These are phyloP conservation scores for Drosophila paramelanica DNA, from an alignment of 2,888 invertebrate species.

Conservation along the genomic window DNA sequence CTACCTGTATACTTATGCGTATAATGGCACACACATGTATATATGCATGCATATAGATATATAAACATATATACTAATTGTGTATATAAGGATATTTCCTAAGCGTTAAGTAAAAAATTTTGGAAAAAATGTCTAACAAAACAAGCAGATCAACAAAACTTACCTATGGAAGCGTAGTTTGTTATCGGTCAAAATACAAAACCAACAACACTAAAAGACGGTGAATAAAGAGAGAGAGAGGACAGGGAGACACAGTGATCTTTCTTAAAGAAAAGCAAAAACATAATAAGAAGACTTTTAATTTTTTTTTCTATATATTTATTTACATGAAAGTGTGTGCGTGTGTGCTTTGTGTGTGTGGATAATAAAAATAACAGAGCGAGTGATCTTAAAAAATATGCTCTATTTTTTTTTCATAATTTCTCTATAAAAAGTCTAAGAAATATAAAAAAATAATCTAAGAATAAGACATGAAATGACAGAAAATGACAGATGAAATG, in stretches of 20 bases:
- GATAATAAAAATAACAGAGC: background rate
- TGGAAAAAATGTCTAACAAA: background rate
- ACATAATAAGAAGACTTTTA: slow-evolving; percentile 4
- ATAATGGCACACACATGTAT: background rate
- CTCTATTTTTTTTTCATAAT: no score
- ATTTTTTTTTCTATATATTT: background rate
- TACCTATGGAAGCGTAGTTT: slow-evolving; percentile 1
- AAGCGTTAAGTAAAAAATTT: background rate
- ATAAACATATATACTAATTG: slow-evolving; percentile 1
- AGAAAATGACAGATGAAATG: background rate
- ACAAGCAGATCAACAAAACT: background rate
- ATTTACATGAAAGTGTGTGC: background rate
- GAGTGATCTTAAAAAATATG: no score
- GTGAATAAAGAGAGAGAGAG: slow-evolving; percentile 6
- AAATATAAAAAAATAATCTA: no score
- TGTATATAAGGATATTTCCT: slow-evolving; percentile 2
- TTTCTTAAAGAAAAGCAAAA: slow-evolving; percentile 44
- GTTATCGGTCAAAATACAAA: background rate
- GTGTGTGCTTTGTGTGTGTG: background rate
- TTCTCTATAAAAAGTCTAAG: no score
- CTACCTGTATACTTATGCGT: slow-evolving; percentile 15
- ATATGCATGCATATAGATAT: slow-evolving; percentile 10
- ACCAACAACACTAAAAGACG: background rate
- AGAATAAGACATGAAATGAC: background rate
- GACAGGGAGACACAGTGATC: slow-evolving; percentile 30